A percentile compares a stretch with the other conserved stretches of the same genome.
These are phyloP conservation scores for Crotophaga sulcirostris DNA, from an alignment of 2,113 vertebrate species.

Conservation along the genomic window DNA sequence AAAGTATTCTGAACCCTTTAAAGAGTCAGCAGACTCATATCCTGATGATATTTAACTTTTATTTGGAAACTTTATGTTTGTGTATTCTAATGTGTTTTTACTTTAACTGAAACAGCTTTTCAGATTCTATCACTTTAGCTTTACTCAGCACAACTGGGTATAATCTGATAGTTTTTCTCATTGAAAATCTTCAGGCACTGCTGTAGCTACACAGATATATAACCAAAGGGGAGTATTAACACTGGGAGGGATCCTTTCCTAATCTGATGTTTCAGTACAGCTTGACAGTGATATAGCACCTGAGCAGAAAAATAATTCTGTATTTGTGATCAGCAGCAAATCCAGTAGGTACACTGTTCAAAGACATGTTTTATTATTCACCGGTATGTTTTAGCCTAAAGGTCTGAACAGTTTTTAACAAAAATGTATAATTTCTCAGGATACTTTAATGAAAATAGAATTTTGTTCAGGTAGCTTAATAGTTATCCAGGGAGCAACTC, in stretches of 20 bases:
- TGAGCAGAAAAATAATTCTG: not conserved
- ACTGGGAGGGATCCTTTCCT: not conserved
- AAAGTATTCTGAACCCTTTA: not conserved
- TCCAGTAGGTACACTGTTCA: not conserved
- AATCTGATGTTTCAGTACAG: not conserved
- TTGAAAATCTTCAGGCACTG: not conserved
- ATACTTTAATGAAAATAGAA: not conserved
- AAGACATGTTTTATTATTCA: not conserved
- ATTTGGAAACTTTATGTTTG: not conserved
- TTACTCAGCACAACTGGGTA: not conserved
- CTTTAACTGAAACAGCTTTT: not conserved
- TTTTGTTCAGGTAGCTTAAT: not conserved
- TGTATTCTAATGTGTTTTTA: not conserved
- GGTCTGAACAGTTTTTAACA: not conserved
- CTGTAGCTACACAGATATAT: not conserved
- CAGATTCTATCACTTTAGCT: not conserved
- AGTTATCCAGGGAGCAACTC: not conserved
- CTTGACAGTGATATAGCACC: not conserved
- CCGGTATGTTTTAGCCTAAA: not conserved
- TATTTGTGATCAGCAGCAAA: not conserved
- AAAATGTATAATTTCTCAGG: not conserved
- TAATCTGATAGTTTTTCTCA: not conserved
- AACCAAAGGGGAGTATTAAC: not conserved
- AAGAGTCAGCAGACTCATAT: not conserved
- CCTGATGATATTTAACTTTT: not conserved